phyloP scores from a whole-genome alignment of 2,888 invertebrate species.

The Volucella bombylans region DNA sequence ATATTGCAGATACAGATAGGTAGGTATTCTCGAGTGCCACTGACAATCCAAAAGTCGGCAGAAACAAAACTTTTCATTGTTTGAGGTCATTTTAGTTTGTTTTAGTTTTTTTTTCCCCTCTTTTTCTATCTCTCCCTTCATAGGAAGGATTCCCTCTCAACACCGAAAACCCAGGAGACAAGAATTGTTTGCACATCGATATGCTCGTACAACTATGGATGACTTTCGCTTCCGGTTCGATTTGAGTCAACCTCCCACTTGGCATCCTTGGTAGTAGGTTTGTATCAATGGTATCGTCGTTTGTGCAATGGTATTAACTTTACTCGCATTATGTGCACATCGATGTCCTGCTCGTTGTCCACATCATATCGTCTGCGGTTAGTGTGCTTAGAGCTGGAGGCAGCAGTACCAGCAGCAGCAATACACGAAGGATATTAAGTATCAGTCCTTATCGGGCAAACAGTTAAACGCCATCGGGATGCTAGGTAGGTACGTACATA shows the following conservation, averaged over 20 bases:
- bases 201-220: constrained; percentile 29
- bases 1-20: background rate
- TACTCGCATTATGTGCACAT: constrained; percentile 60
- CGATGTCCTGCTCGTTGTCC: constrained; percentile 56
- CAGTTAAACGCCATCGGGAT: constrained; percentile 54
- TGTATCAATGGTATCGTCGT: too few species aligned
- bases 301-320: constrained; percentile 59
- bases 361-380: constrained; percentile 43
- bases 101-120: background rate
- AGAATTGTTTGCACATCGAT: constrained; percentile 44
- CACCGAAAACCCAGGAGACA: constrained; percentile 42
- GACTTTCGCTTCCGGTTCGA: constrained; percentile 24
- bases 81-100: constrained; percentile 13
- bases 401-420: background rate
- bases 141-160: constrained; percentile 7
- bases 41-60: constrained; percentile 34
- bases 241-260: constrained; percentile 5
- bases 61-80: constrained; percentile 38
- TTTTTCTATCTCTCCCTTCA: background rate
- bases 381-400: constrained; percentile 45
- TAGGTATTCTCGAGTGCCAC: background rate
- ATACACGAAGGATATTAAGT: constrained; percentile 67
- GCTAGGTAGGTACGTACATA: constrained; percentile 13
- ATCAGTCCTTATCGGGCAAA: constrained; percentile 66
- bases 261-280: constrained; percentile 36